These are phyloP conservation scores for Poeciliopsis gracilis DNA, from an alignment of 2,797 vertebrate genomes.

Conservation along the genomic window DNA sequence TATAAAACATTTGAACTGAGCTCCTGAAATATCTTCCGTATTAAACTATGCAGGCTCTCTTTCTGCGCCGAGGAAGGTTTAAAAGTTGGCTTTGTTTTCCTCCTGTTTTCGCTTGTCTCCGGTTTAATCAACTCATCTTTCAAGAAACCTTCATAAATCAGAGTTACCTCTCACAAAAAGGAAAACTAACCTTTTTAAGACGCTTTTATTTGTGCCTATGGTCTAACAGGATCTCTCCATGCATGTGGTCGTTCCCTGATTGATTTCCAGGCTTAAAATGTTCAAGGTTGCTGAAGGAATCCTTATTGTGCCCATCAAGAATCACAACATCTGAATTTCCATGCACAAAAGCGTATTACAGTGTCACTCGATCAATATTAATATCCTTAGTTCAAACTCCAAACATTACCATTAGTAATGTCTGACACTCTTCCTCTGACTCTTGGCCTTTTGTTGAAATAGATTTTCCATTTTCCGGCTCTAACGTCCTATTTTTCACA, in stretches of 20 bases:
- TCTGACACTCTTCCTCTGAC: conserved; percentile 60
- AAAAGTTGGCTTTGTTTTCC: background rate
- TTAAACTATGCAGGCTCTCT: background rate
- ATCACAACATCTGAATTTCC: conserved; percentile 18
- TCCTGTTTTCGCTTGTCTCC: background rate
- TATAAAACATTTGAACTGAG: background rate
- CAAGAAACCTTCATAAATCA: background rate
- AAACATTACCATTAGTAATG: conserved; percentile 60
- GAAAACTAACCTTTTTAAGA: background rate
- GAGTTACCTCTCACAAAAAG: background rate
- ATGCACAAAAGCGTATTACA: conserved; percentile 44
- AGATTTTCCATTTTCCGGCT: conserved; percentile 62
- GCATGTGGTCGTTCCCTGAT: background rate
- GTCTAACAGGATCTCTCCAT: conserved; percentile 15
- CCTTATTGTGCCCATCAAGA: conserved; percentile 7
- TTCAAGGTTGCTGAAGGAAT: conserved; percentile 18
- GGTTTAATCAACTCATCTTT: background rate
- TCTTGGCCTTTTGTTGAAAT: conserved; percentile 65
- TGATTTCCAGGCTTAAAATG: conserved; percentile 13
- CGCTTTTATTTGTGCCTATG: background rate
- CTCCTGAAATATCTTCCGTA: background rate
- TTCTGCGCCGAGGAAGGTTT: background rate
- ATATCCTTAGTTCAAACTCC: conserved; percentile 54
- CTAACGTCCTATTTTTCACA: conserved; percentile 70
- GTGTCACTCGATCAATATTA: conserved; percentile 58